These are phyloP conservation scores for Sebastes kiyomatsui DNA, from an alignment of 2,797 vertebrate species.

Conservation along the genomic window DNA sequence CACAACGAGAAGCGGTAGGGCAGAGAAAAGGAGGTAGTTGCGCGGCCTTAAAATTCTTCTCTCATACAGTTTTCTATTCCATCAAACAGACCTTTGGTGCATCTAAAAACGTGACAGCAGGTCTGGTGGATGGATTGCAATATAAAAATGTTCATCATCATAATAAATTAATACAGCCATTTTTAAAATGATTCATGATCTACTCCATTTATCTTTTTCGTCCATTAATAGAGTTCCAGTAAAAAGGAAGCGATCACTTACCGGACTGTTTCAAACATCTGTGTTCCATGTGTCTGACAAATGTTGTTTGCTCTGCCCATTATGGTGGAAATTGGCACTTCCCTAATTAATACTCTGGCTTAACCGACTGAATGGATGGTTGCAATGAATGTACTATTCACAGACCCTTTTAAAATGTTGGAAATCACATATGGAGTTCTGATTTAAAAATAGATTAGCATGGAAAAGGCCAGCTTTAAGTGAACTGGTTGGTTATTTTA, in stretches of 20 bases:
- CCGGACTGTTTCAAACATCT: slow-evolving; percentile 25
- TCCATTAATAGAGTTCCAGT: slow-evolving; percentile 9
- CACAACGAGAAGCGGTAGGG: not conserved
- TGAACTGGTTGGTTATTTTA: not conserved
- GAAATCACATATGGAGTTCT: not conserved
- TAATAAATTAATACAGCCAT: slow-evolving; percentile 24
- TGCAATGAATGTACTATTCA: not conserved
- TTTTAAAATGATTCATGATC: not conserved
- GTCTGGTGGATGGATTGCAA: not conserved
- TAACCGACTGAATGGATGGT: slow-evolving; percentile 13
- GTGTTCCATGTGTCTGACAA: slow-evolving; percentile 20
- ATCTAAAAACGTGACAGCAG: slow-evolving; percentile 3
- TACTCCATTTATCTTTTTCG: not conserved
- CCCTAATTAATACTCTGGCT: slow-evolving; percentile 27
- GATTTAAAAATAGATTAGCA: not conserved
- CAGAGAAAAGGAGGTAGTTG: not conserved
- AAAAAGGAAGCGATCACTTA: slow-evolving; percentile 23
- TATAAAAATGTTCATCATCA: not conserved
- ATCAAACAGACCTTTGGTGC: slow-evolving; percentile 27
- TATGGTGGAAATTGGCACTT: slow-evolving; percentile 31
- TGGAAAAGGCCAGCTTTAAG: not conserved
- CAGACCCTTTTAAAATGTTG: slow-evolving; percentile 1
- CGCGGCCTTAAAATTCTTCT: slow-evolving; percentile 25
- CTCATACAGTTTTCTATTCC: slow-evolving; percentile 7
- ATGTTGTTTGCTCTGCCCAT: slow-evolving; percentile 29